These are phyloP conservation scores for Ardeotis arabs DNA, from an alignment of 2,113 vertebrate genomes.

Conservation along the genomic window DNA sequence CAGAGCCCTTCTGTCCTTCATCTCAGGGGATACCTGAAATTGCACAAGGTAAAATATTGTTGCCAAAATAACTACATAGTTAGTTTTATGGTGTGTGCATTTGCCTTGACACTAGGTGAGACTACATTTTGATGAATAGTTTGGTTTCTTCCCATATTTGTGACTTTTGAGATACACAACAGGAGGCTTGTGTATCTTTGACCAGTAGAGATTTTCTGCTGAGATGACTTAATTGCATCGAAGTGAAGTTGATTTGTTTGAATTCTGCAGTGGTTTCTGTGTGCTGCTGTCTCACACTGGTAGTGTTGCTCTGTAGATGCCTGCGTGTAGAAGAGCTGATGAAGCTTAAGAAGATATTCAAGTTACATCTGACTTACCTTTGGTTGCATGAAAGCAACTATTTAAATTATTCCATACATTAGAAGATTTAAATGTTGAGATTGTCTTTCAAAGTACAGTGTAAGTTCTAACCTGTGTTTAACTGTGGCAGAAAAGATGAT, in stretches of 20 bases:
- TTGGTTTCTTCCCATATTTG: background rate
- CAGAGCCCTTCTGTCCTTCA: background rate
- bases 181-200: background rate
- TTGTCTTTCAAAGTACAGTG: background rate
- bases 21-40: background rate
- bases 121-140: background rate
- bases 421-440: background rate
- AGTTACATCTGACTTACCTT: background rate
- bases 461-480: background rate
- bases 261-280: background rate
- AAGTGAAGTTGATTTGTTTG: background rate
- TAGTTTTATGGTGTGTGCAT: background rate
- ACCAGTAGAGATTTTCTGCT: background rate
- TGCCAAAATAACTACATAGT: background rate
- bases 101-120: background rate
- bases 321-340: background rate
- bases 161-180: background rate
- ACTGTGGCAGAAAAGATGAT: background rate
- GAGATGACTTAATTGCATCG: background rate
- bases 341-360: background rate
- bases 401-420: background rate
- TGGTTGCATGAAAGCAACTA: background rate
- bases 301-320: background rate
- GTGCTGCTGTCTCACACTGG: background rate
- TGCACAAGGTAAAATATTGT: background rate